Percentiles rank a stretch among this genome's conserved stretches.
These are phyloP conservation scores for Mesopsocus fuscifrons DNA, from an alignment of 2,888 invertebrate species.

Conservation along the genomic window DNA sequence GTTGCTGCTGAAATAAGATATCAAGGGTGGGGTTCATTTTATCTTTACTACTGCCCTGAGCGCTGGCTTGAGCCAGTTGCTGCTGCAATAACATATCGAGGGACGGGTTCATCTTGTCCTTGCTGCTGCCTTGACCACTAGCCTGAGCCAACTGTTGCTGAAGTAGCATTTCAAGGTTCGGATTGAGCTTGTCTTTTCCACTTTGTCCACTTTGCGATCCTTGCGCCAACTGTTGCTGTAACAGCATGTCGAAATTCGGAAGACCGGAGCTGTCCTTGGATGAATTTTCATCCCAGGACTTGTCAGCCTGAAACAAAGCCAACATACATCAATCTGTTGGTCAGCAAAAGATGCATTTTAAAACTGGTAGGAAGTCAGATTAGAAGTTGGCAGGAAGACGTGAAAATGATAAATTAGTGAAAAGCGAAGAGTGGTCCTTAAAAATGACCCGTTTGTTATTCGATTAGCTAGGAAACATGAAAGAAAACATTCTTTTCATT, in stretches of 20 bases:
- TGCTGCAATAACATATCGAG: neutral
- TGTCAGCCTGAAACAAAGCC: neutral
- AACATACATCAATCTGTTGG: no score
- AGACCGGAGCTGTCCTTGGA: conserved; percentile 1
- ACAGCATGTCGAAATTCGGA: conserved; percentile 7
- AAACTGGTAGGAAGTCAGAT: no score
- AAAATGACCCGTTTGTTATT: no score
- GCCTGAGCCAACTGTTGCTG: neutral
- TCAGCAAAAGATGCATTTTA: no score
- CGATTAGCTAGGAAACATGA: no score
- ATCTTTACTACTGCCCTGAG: no score
- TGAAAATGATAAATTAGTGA: no score
- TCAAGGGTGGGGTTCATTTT: neutral
- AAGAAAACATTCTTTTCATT: no score
- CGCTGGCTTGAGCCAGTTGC: neutral
- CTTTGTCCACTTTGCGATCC: neutral
- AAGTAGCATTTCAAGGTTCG: neutral
- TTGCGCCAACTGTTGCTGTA: conserved; percentile 6
- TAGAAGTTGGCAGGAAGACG: no score
- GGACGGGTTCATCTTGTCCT: neutral
- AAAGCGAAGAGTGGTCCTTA: no score
- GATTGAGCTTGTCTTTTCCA: neutral
- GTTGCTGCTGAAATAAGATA: neutral
- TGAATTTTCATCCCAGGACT: neutral
- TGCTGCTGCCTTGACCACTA: neutral